These are phyloP conservation scores for Dolichoris vasculosae DNA, from an alignment of 1,140 invertebrate genomes.

Conservation along the genomic window DNA sequence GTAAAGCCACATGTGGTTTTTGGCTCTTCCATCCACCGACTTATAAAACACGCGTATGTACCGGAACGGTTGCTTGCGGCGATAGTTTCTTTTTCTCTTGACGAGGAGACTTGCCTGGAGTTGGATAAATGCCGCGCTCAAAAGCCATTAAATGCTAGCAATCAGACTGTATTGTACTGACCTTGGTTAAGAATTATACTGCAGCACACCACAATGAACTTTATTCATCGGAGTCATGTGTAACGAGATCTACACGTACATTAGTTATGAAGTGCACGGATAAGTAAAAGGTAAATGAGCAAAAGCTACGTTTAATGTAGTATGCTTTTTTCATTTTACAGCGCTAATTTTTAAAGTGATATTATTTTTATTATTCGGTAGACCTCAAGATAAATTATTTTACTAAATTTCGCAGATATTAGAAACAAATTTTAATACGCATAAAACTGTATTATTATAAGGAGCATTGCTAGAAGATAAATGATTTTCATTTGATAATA, in stretches of 20 bases:
- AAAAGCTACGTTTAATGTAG: not conserved
- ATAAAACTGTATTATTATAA: no score
- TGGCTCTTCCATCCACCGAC: no score
- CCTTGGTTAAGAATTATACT: constrained; percentile 32
- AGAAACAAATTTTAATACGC: not conserved
- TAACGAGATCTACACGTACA: constrained; percentile 7
- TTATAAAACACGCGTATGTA: no score
- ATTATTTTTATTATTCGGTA: no score
- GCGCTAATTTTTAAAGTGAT: no score
- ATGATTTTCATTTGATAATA: not conserved
- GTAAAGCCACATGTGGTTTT: no score
- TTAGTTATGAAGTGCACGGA: constrained; percentile 11
- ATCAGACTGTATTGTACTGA: constrained; percentile 23
- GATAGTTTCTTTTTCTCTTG: no score
- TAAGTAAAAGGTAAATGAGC: not conserved
- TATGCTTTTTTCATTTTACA: no score
- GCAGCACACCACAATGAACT: constrained; percentile 31
- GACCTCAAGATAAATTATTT: not conserved
- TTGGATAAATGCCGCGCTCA: not conserved
- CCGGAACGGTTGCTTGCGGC: no score
- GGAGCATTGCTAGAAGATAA: not conserved
- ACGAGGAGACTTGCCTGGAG: not conserved
- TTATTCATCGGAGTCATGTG: constrained; percentile 30
- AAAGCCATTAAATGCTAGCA: not conserved
- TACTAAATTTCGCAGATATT: not conserved